Evolutionary conservation across 2,113 vertebrate genomes (phyloP), one percentile per base, ranked within the genome.

Genomic region (Cnemophilus loriae): DNA sequence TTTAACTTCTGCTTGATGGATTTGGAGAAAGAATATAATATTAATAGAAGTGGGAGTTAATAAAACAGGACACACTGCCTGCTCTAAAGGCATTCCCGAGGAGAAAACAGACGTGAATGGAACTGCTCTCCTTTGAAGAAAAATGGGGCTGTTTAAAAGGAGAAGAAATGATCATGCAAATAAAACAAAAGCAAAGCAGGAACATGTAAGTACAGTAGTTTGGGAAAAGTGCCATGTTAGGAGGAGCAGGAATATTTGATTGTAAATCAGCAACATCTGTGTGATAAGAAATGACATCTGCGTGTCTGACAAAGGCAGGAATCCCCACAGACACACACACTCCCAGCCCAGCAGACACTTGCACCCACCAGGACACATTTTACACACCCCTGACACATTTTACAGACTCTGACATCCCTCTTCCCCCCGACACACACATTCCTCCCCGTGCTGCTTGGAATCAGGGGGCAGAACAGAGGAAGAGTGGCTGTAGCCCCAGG

Each of bases 1-100:
- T 95, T 96, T 96, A 96, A 97, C 82, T 96, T 96, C 87, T 93
- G 85, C 94, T 85, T 96, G 95, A 93, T 96, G 92, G 92, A 92
- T 96, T 96, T 33, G 7, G 93, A 94, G 95, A 94, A 96, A 93
- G 90, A 93, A 96, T 93, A 96, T 87, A 89, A 92, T 86, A 94
- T 89, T 93, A 96, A 87, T 95, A 95, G 92, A 90, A 95, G 56
- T n/a, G 83, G 81, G 93, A 94, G 90, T 94, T 89, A 94, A 95
- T 96, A 95, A 96, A 94, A 96, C 90, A 68, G 96, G 95, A 96
- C 96, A 92, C 69, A 75, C 73, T 50, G 69, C 83, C 90, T 3
- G 49, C 23, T 96, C 81, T 84, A 94, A 95, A 94, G 59, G 44
- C 74, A 80, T 93, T 96, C 84, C 93, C 91, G 21, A 27, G 6